Evolutionary conservation across 2,888 invertebrate species (phyloP).

Genomic region (Argyresthia albistria): DNA sequence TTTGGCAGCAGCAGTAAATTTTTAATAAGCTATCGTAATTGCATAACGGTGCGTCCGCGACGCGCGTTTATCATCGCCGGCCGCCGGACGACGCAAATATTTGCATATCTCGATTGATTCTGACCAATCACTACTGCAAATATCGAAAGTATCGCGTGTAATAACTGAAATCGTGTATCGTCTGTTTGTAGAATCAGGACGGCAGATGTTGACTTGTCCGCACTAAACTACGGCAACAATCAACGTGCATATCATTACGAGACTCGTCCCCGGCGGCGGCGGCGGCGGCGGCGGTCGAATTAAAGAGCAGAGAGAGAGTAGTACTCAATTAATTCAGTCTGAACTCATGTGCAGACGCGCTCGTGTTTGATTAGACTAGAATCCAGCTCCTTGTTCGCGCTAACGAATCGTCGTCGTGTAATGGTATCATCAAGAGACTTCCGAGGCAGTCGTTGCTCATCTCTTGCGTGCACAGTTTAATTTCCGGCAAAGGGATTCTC

Average conservation of each 20-base stretch:
- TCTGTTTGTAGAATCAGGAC: slow-evolving; percentile 53
- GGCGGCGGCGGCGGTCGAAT: background rate
- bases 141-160: slow-evolving; percentile 60
- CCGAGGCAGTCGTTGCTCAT: slow-evolving; percentile 19
- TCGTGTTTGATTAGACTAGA: too few relatives aligned
- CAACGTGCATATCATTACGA: slow-evolving; percentile 9
- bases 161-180: too few relatives aligned
- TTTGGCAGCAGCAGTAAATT: slow-evolving; percentile 34
- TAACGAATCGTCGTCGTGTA: background rate
- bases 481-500: slow-evolving; percentile 25
- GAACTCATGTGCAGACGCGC: too few relatives aligned
- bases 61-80: slow-evolving; percentile 48
- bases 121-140: slow-evolving; percentile 69
- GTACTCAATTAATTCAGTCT: too few relatives aligned
- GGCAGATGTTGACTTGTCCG: slow-evolving; percentile 16
- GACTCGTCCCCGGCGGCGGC: background rate
- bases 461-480: slow-evolving; percentile 28
- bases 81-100: slow-evolving; percentile 58
- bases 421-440: slow-evolving; percentile 2
- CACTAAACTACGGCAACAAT: too few relatives aligned
- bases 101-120: slow-evolving; percentile 70
- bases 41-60: slow-evolving; percentile 54
- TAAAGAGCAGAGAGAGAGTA: too few relatives aligned
- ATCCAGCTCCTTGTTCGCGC: too few relatives aligned
- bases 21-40: slow-evolving; percentile 66